Evolutionary conservation across 1,140 invertebrate species (phyloP), one percentile per base, ranked within the genome.

Genomic region (Piezodorus guildinii): DNA sequence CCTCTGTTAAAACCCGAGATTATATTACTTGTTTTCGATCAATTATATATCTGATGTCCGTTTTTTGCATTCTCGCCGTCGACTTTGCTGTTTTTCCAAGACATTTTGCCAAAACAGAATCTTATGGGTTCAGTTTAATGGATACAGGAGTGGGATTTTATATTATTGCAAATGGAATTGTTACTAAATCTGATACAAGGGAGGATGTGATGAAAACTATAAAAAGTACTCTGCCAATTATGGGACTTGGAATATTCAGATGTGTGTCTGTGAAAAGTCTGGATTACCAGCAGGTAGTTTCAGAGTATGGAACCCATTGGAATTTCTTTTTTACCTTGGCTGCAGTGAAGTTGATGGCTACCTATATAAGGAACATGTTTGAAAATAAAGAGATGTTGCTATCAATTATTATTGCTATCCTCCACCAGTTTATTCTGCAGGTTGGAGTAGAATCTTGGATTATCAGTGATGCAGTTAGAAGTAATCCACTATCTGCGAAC

Each of bases 271-370:
- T 86, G 14, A 82, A 82, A 71, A 70, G 78, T 64, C 73, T 85
- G 3, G 80, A 88, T 63, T 98, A 98, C 75, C 86, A 92, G 62
- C 84, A 88, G 71, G 88, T 94, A 74, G 80, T 90, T 0, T 82
- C 84, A 8, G 96, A 98, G 73, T 98, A 98, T 79, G 96, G 95
- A 3, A 79, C 88, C 6, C 94, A 97, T 76, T 96, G 94, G 91
- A 98, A 98, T 74, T 98, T 98, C 73, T 98, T 97, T 72, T 85
- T 96, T 64, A 96, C 92, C 1, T 73, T 98, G 44, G 90, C 88
- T 25, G 75, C 86, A 51, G 85, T 91, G 6, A 94, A 91, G 79
- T 72, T 94, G 0, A 70, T 89, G 21, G 82, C 82, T 23, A 81
- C 80, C 27, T 65, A 83, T 39, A 68, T 87, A 27, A 74, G 85